phyloP scores from a whole-genome alignment of 2,797 vertebrate species.

The Fistularia commersonii region DNA sequence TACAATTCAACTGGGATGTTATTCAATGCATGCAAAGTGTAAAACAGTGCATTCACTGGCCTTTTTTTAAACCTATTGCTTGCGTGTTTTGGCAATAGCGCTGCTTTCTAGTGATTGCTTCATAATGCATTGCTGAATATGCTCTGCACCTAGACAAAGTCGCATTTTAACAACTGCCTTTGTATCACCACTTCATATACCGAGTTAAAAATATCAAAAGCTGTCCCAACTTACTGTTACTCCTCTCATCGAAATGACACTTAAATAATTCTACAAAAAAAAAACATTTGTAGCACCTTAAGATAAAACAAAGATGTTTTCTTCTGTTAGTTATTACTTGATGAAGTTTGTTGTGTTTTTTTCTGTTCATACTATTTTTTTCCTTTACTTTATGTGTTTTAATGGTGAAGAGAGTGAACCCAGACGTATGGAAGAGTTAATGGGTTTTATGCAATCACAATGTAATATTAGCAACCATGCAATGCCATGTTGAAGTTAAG shows the following conservation, averaged over 20 bases:
- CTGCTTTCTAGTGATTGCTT: slow-evolving; percentile 59
- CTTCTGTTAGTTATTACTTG: slow-evolving; percentile 23
- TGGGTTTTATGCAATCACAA: slow-evolving; percentile 56
- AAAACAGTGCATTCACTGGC: slow-evolving; percentile 53
- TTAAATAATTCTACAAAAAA: slow-evolving; percentile 27
- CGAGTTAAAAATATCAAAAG: slow-evolving; percentile 15
- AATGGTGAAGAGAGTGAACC: slow-evolving; percentile 27
- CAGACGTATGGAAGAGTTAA: slow-evolving; percentile 31
- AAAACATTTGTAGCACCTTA: slow-evolving; percentile 25
- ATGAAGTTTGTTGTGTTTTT: neutral
- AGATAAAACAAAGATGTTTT: slow-evolving; percentile 12
- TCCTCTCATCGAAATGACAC: slow-evolving; percentile 29
- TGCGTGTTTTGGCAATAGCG: slow-evolving; percentile 47
- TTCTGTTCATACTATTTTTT: slow-evolving; percentile 3
- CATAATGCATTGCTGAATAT: slow-evolving; percentile 46
- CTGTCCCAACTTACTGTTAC: slow-evolving; percentile 14
- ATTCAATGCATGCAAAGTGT: slow-evolving; percentile 59
- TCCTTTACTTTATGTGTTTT: slow-evolving; percentile 33
- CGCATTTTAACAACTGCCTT: slow-evolving; percentile 26
- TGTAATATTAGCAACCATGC: slow-evolving; percentile 39
- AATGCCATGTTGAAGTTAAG: slow-evolving; percentile 44
- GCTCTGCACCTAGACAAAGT: slow-evolving; percentile 41
- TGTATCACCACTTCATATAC: slow-evolving; percentile 21
- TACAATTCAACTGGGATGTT: slow-evolving; percentile 47
- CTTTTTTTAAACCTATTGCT: slow-evolving; percentile 54